Evolutionary conservation across 2,797 vertebrate genomes (phyloP).

Genomic region (Rhinoraja longicauda): DNA sequence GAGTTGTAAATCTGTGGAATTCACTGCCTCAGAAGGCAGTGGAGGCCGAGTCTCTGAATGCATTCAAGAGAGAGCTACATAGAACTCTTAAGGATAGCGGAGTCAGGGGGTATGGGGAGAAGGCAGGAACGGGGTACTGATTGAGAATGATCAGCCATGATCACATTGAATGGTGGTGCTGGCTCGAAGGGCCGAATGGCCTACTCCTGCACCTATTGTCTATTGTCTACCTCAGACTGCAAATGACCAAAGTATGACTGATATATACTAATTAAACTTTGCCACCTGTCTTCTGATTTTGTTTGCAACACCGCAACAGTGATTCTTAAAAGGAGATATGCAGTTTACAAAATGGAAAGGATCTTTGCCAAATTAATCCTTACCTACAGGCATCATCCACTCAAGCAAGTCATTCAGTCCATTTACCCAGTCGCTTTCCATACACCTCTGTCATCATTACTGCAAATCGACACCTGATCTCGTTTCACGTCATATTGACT

Average conservation of each 20-base stretch:
- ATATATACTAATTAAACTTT: background rate
- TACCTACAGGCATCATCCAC: background rate
- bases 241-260: background rate
- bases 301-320: background rate
- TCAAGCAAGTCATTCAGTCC: background rate
- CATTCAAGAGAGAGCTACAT: too few species aligned
- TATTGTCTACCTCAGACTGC: background rate
- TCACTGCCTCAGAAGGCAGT: too few species aligned
- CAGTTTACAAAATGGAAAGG: background rate
- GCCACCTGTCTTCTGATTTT: background rate
- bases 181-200: too few species aligned
- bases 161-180: too few species aligned
- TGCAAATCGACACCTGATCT: background rate
- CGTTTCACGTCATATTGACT: background rate
- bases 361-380: background rate
- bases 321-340: background rate
- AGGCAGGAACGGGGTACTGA: too few species aligned
- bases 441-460: background rate
- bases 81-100: too few species aligned
- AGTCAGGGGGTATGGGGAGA: too few species aligned
- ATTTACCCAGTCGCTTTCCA: background rate
- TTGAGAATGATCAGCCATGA: too few species aligned
- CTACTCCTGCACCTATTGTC: too few species aligned
- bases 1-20: too few species aligned
- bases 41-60: too few species aligned